Percentiles rank a stretch among this genome's conserved stretches.
Conservation (phyloP, 2,888 invertebrate genomes). For the Drepana falcataria region DNA sequence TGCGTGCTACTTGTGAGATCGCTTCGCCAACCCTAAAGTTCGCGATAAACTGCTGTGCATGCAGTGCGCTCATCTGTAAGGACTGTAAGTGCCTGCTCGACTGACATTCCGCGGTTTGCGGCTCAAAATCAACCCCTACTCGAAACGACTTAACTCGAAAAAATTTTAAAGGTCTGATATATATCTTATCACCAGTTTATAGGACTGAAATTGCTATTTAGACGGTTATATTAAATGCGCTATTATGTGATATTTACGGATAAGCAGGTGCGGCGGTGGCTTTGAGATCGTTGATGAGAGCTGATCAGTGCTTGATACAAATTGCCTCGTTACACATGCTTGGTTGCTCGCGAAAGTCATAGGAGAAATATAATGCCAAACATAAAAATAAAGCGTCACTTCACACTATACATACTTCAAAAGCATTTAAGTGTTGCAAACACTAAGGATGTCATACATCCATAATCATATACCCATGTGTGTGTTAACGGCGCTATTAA, state of each 20-base stretch:
- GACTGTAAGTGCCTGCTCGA: conserved; percentile 32
- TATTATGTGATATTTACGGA: conserved; percentile 56
- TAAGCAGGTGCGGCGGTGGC: conserved; percentile 65
- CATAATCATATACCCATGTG: too few relatives aligned
- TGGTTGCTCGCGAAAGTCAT: conserved; percentile 18
- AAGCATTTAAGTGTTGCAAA: too few relatives aligned
- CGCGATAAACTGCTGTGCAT: neutral
- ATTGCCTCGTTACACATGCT: conserved; percentile 54
- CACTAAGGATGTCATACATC: too few relatives aligned
- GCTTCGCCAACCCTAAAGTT: too few relatives aligned
- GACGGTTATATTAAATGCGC: conserved; percentile 24
- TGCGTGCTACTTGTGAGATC: too few relatives aligned
- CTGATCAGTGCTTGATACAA: conserved; percentile 62
- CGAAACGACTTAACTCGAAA: conserved; percentile 21
- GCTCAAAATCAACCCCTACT: conserved; percentile 41
- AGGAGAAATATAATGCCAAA: neutral
- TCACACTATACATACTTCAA: too few relatives aligned
- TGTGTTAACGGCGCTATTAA: too few relatives aligned
- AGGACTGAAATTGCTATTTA: conserved; percentile 13
- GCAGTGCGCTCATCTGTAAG: conserved; percentile 3
- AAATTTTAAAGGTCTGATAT: conserved; percentile 11
- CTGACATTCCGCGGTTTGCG: conserved; percentile 63
- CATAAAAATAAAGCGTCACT: too few relatives aligned
- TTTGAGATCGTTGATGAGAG: conserved; percentile 53
- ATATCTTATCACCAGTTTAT: conserved; percentile 9